phyloP scores from a whole-genome alignment of 2,113 vertebrate species.

The Aphyosemion australe region DNA sequence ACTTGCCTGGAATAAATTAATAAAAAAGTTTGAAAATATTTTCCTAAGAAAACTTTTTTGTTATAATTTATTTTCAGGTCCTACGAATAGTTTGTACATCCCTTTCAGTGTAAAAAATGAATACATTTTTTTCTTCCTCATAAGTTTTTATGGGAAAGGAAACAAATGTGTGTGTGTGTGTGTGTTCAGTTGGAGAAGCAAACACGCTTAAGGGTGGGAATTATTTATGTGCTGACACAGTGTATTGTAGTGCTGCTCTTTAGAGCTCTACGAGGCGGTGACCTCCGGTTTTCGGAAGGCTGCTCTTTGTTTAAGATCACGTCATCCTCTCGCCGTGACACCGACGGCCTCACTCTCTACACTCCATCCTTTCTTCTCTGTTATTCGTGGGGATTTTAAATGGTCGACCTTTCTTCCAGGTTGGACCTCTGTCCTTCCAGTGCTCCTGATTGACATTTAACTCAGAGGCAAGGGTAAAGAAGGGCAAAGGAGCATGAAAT shows the following conservation, averaged over 20 bases:
- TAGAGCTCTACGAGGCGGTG: constrained; percentile 50
- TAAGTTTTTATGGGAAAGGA: not conserved
- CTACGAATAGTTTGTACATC: no score
- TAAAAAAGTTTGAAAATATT: no score
- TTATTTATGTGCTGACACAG: constrained; percentile 73
- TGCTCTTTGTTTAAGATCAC: constrained; percentile 57
- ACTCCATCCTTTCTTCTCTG: constrained; percentile 2
- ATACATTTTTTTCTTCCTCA: no score
- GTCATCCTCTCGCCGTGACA: constrained; percentile 44
- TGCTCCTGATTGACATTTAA: constrained; percentile 70
- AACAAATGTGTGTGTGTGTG: constrained; percentile 4
- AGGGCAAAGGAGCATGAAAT: constrained; percentile 59
- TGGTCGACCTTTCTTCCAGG: constrained; percentile 23
- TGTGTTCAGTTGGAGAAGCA: constrained; percentile 17
- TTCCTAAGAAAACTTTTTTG: no score
- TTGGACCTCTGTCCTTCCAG: constrained; percentile 22
- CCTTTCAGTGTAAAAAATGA: no score
- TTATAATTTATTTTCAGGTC: no score
- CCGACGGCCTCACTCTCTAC: constrained; percentile 47
- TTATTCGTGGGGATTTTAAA: constrained; percentile 41
- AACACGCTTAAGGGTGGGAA: constrained; percentile 44
- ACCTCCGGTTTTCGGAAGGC: constrained; percentile 48
- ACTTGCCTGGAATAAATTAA: no score
- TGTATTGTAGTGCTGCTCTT: constrained; percentile 68
- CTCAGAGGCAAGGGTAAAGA: constrained; percentile 28